Evolutionary conservation across 2,888 invertebrate genomes (phyloP), one percentile per base, ranked within the genome.

Genomic region (Agrochola macilenta): DNA sequence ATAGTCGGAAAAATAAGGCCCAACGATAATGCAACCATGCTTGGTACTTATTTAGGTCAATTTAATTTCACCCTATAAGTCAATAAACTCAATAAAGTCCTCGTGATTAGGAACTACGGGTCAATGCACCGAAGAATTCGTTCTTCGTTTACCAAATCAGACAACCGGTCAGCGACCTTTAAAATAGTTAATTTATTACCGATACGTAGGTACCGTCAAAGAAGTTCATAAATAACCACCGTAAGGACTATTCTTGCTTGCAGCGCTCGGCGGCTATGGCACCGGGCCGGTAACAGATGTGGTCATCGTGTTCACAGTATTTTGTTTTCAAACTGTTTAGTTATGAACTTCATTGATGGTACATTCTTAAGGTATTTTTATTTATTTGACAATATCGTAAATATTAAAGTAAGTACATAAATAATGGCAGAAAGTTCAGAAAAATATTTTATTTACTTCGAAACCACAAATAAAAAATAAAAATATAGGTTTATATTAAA

Each of bases 11-110:
- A 52, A 52, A 61, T 52, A 76, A 54, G n/a, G 17, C 7, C 30
- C 30, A 63, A 54, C 11, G 30, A 30, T 20, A 30, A 2, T n/a
- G 7, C 14, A 49, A 49, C 46, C 35, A 58, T 12, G 35, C 17
- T 35, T 17, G 20, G 20, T n/a, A 49, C 39, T 11, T 79, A 54
- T 79, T 69, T 30, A 63, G 71, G 79, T 63, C 71, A 63, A 49
- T 63, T 39, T 39, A 49, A 79, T 78, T 57, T 71, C 49, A 11
- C 74, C 26, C 66, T 14, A 5, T 58, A 23, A 39, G 46, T 49
- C 77, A 35, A 77, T 69, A 79, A 9, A 69, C 23, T 61, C 35
- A 77, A 77, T 78, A 54, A 54, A 46, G 73, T 63, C 71, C 39
- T 60, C 54, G 17, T 72, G 52, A 64, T 76, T 70, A 77, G 35